These are phyloP conservation scores for Melikaiella ostensackeni DNA, from an alignment of 2,888 invertebrate genomes.

Conservation along the genomic window DNA sequence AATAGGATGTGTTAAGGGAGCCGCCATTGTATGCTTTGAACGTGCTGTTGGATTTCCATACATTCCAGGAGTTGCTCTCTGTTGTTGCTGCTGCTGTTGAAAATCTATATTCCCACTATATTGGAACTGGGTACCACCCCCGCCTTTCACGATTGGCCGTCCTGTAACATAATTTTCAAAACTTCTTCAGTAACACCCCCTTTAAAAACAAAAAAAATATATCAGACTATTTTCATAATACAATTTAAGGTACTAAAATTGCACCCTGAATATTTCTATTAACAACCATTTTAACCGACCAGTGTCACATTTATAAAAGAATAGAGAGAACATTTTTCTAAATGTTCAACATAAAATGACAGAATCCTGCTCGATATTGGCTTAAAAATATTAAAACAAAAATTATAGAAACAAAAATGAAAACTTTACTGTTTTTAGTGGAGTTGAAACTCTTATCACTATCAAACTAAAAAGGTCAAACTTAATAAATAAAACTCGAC, in stretches of 20 bases:
- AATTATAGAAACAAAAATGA: background rate
- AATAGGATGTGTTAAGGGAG: conserved; percentile 65
- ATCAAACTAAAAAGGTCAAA: background rate
- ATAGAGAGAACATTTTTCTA: too few relatives aligned
- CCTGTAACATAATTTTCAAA: conserved; percentile 69
- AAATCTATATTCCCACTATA: conserved; percentile 66
- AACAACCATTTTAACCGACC: background rate
- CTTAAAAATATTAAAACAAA: background rate
- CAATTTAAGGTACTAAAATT: background rate
- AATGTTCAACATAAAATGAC: conserved; percentile 8
- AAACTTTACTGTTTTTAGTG: background rate
- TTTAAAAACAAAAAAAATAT: background rate
- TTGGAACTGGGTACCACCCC: conserved; percentile 71
- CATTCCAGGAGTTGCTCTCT: conserved; percentile 63
- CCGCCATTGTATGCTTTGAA: conserved; percentile 71
- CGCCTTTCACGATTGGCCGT: conserved; percentile 81
- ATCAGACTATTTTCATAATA: background rate
- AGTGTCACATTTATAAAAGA: background rate
- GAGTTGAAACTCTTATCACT: background rate
- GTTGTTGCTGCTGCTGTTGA: conserved; percentile 60
- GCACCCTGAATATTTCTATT: background rate
- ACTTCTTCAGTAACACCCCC: background rate
- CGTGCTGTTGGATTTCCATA: conserved; percentile 69
- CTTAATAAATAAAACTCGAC: background rate
- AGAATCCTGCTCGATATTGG: conserved; percentile 23